Percentiles rank a stretch among this genome's conserved stretches.
Evolutionary conservation across 2,888 invertebrate species (phyloP).

Genomic region (Macroteleia sp.): DNA sequence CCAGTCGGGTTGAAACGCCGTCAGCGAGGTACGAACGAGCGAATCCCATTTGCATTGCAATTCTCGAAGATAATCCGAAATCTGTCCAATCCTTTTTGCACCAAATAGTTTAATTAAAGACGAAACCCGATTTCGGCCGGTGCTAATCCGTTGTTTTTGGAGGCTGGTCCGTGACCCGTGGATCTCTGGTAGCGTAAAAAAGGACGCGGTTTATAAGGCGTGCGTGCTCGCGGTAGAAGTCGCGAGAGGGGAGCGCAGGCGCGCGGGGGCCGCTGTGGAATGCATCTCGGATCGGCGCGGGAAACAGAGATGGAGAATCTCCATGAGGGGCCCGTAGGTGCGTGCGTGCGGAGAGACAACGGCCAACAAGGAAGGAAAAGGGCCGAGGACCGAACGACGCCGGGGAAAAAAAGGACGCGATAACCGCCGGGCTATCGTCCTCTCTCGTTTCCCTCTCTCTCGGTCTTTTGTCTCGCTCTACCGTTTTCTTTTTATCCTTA

Average conservation of each 20-base stretch:
- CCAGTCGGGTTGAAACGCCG: no score
- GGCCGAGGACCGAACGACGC: constrained; percentile 35
- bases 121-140: background rate
- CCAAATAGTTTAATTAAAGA: constrained; percentile 1
- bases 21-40: no score
- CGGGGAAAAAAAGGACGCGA: constrained; percentile 42
- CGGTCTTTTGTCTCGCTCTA: no score
- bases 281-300: constrained; percentile 26
- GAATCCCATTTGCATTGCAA: no score
- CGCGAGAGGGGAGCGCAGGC: constrained; percentile 6
- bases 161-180: constrained; percentile 37
- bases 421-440: constrained; percentile 45
- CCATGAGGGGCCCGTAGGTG: constrained; percentile 25
- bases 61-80: no score
- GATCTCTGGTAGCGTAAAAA: constrained; percentile 21
- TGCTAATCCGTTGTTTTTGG: constrained; percentile 19
- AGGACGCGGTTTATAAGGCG: constrained; percentile 42
- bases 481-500: no score
- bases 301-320: constrained; percentile 22
- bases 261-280: constrained; percentile 32
- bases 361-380: constrained; percentile 30
- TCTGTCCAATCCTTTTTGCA: no score
- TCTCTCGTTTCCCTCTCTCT: constrained; percentile 7
- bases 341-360: constrained; percentile 26
- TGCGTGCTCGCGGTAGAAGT: constrained; percentile 46